Evolutionary conservation across 2,888 invertebrate genomes (phyloP).

Genomic region (Andrena hattorfiana): DNA sequence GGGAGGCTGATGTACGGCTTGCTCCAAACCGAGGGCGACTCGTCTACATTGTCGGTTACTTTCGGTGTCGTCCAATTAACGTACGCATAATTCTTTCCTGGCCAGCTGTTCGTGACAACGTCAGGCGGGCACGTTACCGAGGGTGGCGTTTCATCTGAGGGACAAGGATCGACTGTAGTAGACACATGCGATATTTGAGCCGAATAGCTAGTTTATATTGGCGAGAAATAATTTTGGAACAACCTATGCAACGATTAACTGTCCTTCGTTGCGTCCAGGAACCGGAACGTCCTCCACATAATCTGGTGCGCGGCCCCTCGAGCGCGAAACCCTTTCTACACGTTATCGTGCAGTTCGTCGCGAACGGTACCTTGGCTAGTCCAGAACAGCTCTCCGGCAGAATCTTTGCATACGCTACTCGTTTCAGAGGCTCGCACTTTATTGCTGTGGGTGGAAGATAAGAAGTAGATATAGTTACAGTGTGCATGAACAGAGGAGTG

Average conservation of each 20-base stretch:
- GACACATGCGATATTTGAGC: not conserved
- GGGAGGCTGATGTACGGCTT: conserved; percentile 87
- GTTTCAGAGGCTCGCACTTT: conserved; percentile 85
- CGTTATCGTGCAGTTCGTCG: conserved; percentile 87
- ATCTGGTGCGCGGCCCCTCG: conserved; percentile 86
- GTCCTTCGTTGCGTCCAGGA: conserved; percentile 86
- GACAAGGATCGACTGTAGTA: conserved; percentile 23
- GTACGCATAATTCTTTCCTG: conserved; percentile 86
- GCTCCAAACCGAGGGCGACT: conserved; percentile 86
- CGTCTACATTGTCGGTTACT: conserved; percentile 87
- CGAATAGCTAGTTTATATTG: no score
- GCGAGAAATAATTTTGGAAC: conserved; percentile 48
- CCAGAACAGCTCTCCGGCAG: conserved; percentile 86
- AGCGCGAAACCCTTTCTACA: conserved; percentile 88
- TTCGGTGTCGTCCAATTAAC: conserved; percentile 86
- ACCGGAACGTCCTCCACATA: conserved; percentile 87
- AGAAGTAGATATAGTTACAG: not conserved
- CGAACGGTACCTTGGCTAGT: conserved; percentile 86
- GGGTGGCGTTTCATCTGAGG: conserved; percentile 87
- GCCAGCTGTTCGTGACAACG: conserved; percentile 84
- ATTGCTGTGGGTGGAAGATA: conserved; percentile 79
- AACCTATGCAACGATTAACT: conserved; percentile 86
- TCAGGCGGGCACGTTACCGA: conserved; percentile 87
- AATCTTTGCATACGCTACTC: conserved; percentile 86
- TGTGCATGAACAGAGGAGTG: not conserved